Conservation (phyloP, 1,140 invertebrate species). For the Contarinia nasturtii region DNA sequence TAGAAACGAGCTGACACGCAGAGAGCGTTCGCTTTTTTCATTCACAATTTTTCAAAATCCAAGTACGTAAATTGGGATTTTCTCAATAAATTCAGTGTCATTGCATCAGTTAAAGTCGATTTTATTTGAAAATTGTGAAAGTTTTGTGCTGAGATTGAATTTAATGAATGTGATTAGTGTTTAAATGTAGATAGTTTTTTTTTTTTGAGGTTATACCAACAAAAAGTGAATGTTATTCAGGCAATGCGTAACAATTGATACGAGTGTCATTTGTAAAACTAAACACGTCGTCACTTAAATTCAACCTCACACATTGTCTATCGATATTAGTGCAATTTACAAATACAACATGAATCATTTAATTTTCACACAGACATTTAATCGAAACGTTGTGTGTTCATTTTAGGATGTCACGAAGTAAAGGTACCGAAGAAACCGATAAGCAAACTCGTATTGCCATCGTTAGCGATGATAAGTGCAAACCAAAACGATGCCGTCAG, state of each 20-base stretch:
- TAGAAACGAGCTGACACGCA: constrained; percentile 2
- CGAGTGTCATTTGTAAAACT: no score
- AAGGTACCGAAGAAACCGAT: constrained; percentile 63
- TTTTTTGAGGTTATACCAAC: not conserved
- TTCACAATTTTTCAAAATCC: not conserved
- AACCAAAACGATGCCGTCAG: constrained; percentile 96
- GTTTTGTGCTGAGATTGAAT: not conserved
- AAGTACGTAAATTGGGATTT: not conserved
- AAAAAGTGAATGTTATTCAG: no score
- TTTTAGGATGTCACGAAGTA: constrained; percentile 48
- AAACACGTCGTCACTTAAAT: not conserved
- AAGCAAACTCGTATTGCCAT: constrained; percentile 94
- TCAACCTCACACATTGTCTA: not conserved
- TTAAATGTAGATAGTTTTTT: not conserved
- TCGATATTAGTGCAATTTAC: not conserved
- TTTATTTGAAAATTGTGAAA: not conserved
- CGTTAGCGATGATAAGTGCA: constrained; percentile 95
- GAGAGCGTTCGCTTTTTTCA: constrained; percentile 4
- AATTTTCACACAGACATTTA: not conserved
- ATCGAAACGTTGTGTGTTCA: not conserved
- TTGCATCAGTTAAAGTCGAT: not conserved
- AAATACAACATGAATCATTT: not conserved
- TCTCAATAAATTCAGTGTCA: not conserved
- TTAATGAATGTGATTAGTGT: not conserved
- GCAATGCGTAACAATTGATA: no score